These are phyloP conservation scores for Elymnias hypermnestra DNA, from an alignment of 1,140 invertebrate species.

Conservation along the genomic window DNA sequence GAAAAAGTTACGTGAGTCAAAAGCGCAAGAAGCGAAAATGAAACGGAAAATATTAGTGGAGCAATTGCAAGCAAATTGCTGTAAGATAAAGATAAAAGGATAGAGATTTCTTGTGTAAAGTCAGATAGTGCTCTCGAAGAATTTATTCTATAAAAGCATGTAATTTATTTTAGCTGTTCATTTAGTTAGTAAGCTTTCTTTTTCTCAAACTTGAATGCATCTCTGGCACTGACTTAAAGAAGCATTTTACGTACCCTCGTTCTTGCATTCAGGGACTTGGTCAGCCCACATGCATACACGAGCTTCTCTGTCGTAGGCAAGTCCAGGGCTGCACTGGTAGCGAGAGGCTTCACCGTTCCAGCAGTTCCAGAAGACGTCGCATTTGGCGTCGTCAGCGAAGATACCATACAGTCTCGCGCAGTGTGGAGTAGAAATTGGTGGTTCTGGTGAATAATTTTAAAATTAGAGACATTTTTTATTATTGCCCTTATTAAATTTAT, in stretches of 20 bases:
- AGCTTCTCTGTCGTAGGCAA: conserved; percentile 94
- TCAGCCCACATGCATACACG: conserved; percentile 97
- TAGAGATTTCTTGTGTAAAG: too few relatives aligned
- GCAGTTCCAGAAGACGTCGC: conserved; percentile 96
- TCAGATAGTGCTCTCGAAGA: background rate
- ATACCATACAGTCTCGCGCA: conserved; percentile 93
- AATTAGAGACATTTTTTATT: too few relatives aligned
- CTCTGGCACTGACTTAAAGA: too few relatives aligned
- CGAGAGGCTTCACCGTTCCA: conserved; percentile 95
- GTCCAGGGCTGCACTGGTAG: conserved; percentile 95
- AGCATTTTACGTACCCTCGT: conserved; percentile 85
- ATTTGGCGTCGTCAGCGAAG: conserved; percentile 92
- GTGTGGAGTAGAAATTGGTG: conserved; percentile 89
- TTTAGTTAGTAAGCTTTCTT: too few relatives aligned
- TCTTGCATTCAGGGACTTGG: conserved; percentile 93
- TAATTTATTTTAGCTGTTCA: too few relatives aligned
- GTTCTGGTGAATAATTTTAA: conserved; percentile 83
- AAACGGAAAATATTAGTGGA: conserved; percentile 12
- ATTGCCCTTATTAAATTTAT: too few relatives aligned
- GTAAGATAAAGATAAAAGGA: background rate
- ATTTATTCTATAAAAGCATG: too few relatives aligned
- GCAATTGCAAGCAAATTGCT: background rate
- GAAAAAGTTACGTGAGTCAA: conserved; percentile 36
- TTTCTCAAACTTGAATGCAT: too few relatives aligned
- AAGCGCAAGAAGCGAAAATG: conserved; percentile 30